Base-by-base conservation (phyloP, 2,113 vertebrate species). In the Antidorcas marsupialis region DNA sequence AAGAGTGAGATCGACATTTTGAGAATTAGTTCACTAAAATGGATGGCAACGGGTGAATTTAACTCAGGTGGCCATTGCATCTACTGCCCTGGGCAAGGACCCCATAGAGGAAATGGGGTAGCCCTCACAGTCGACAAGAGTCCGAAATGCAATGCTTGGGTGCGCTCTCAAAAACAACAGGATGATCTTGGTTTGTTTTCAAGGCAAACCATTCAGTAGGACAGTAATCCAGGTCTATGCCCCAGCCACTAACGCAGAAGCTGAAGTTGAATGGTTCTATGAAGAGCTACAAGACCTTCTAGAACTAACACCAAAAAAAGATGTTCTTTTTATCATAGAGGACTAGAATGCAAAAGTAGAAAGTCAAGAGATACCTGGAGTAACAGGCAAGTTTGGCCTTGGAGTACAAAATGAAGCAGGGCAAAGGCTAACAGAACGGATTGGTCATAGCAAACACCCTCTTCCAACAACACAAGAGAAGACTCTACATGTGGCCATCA, bases 21-120 rank as follows among this genome's bases (percentile, higher is more conserved):
- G 23, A 71, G 67, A 39, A 12, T 71, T 71, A 36, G 19, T 12
- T 12, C 67, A 23, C n/a, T 36, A 23, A 36, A 71, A 71, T 23
- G 67, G n/a, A 23, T 23, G 67, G 10, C 17, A 12, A 0, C 10
- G 64, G 64, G n/a, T 0, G 4, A 36, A 5, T 11, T 71, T 21
- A 71, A 39, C 19, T 71, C 67, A 39, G n/a, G 9, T 23, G 67
- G 36, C n/a, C 17, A 1, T 71, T 6, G 23, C n/a, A 3, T 12
- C 67, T 39, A 1, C 19, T 71, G 6, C 67, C 5, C 9, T 3
- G 19, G 67, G n/a, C n/a, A 11, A 21, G 67, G 23, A 3, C 12
- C 19, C 64, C 67, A 12, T 3, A 12, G 67, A 23, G 23, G 67
- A 71, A 23, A 12, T 6, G 9, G 67, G 36, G 33, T 2, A 19